phyloP scores from a whole-genome alignment of 2,797 vertebrate species.

The Rhynchonycteris naso region DNA sequence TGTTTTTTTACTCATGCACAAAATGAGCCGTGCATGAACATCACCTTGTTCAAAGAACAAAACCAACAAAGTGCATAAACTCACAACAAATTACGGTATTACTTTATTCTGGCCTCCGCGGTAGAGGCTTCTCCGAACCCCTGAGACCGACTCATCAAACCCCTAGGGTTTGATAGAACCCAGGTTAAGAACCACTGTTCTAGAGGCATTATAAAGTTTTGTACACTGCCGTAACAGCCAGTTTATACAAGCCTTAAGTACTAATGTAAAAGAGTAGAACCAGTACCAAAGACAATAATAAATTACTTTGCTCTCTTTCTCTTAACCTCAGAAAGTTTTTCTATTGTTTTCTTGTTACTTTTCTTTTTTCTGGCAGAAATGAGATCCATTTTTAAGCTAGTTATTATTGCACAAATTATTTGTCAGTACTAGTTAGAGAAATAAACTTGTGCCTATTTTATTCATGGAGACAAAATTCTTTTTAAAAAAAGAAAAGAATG shows the following conservation, averaged over 20 bases:
- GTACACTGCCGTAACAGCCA: background rate
- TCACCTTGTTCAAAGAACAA: too few species aligned
- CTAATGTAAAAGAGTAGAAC: background rate
- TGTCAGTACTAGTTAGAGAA: background rate
- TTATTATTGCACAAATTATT: slow-evolving; percentile 9
- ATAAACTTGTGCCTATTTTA: background rate
- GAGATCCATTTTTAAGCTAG: background rate
- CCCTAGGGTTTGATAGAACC: too few species aligned
- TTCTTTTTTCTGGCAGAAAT: slow-evolving; percentile 16
- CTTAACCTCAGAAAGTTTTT: background rate
- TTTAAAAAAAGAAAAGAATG: background rate
- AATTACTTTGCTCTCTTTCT: background rate
- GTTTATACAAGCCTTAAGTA: background rate
- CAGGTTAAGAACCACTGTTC: too few species aligned
- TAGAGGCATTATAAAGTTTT: background rate
- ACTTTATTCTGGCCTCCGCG: too few species aligned
- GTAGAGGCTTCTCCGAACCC: too few species aligned
- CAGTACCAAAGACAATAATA: background rate
- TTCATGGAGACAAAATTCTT: background rate
- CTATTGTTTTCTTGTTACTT: background rate
- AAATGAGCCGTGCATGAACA: too few species aligned
- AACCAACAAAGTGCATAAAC: too few species aligned
- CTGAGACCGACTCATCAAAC: too few species aligned
- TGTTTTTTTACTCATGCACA: too few species aligned
- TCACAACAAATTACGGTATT: too few species aligned